phyloP scores from a whole-genome alignment of 2,888 invertebrate genomes.

The Zygothrica quintamaculata region DNA sequence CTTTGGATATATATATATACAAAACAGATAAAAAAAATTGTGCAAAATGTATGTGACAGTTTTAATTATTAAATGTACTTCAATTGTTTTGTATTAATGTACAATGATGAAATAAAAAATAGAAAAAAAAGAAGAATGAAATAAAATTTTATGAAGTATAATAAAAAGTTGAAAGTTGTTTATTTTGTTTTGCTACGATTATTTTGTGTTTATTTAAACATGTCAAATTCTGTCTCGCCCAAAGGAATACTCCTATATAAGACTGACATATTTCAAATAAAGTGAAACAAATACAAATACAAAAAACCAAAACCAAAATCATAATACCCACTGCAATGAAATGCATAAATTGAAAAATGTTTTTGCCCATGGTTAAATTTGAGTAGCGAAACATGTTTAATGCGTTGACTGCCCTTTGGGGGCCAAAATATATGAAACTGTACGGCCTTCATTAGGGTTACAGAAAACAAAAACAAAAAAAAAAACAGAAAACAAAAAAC shows the following conservation, averaged over 20 bases:
- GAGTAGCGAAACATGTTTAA: slow-evolving; percentile 40
- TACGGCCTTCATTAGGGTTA: slow-evolving; percentile 49
- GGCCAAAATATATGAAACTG: slow-evolving; percentile 51
- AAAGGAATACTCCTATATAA: slow-evolving; percentile 4
- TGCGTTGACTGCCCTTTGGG: slow-evolving; percentile 42
- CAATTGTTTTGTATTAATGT: too few relatives aligned
- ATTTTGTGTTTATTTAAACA: slow-evolving; percentile 27
- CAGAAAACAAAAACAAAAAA: too few relatives aligned
- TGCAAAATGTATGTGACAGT: too few relatives aligned
- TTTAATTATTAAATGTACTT: too few relatives aligned
- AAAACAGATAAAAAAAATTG: too few relatives aligned
- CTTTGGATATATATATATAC: too few relatives aligned
- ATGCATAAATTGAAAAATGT: slow-evolving; percentile 54
- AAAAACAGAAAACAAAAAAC: too few relatives aligned
- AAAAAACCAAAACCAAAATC: slow-evolving; percentile 44
- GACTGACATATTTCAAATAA: slow-evolving; percentile 40
- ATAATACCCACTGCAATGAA: slow-evolving; percentile 41
- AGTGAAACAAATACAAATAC: slow-evolving; percentile 4
- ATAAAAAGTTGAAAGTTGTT: too few relatives aligned
- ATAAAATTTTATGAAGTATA: too few relatives aligned
- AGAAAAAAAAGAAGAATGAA: too few relatives aligned
- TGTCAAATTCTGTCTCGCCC: slow-evolving; percentile 25
- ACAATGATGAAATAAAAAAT: too few relatives aligned
- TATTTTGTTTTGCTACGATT: slow-evolving; percentile 15
- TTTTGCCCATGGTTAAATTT: slow-evolving; percentile 9